Percentiles rank a stretch among this genome's conserved stretches.
Evolutionary conservation across 2,113 vertebrate species (phyloP).

Genomic region (Anhinga anhinga): DNA sequence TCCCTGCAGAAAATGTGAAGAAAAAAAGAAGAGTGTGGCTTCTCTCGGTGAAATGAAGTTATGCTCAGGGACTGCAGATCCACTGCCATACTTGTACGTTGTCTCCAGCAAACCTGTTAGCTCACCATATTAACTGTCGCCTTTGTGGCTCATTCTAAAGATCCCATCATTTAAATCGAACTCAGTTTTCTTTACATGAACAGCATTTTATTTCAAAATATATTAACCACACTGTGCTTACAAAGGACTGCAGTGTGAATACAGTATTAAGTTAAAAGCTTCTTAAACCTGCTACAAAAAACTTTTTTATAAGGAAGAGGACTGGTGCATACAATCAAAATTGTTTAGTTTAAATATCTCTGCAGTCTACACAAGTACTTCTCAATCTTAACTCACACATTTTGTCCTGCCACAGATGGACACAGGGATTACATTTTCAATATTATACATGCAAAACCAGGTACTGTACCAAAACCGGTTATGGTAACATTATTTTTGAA

Average conservation of each 20-base stretch:
- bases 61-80: background rate
- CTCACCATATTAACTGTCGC: background rate
- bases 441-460: constrained; percentile 22
- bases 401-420: constrained; percentile 11
- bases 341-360: background rate
- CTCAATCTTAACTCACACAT: background rate
- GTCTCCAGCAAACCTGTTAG: background rate
- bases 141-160: background rate
- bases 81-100: background rate
- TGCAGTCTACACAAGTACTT: background rate
- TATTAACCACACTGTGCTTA: constrained; percentile 72
- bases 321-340: constrained; percentile 3
- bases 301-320: constrained; percentile 27
- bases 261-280: constrained; percentile 54
- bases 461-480: background rate
- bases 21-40: background rate
- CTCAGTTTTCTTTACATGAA: constrained; percentile 20
- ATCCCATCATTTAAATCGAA: background rate
- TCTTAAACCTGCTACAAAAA: constrained; percentile 66
- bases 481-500: background rate
- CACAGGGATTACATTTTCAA: background rate
- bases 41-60: background rate
- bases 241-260: constrained; percentile 64
- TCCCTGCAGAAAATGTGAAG: background rate
- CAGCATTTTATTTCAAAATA: constrained; percentile 79